phyloP scores from a whole-genome alignment of 2,797 vertebrate species.

The Spinus pinus region DNA sequence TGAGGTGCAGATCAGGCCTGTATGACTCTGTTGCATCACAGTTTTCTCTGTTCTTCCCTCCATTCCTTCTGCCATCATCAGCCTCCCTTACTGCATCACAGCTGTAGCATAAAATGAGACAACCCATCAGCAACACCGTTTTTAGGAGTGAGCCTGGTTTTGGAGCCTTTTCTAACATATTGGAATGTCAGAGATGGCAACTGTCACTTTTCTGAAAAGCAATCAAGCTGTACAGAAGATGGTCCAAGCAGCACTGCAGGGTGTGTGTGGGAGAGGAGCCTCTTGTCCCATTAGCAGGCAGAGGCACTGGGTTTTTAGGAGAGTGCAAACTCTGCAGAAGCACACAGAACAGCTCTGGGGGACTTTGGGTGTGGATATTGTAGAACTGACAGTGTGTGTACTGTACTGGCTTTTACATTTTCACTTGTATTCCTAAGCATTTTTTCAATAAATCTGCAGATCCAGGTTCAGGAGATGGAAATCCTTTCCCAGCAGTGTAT shows the following conservation, averaged over 20 bases:
- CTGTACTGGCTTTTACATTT: not conserved
- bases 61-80: not conserved
- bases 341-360: accelerated
- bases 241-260: not conserved
- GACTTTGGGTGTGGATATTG: not conserved
- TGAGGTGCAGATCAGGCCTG: not conserved
- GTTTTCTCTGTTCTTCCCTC: not conserved
- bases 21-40: not conserved
- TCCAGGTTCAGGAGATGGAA: not conserved
- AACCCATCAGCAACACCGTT: accelerated
- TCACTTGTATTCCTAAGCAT: not conserved
- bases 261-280: not conserved
- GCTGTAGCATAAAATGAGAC: accelerated
- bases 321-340: not conserved
- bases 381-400: not conserved
- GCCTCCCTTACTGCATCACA: not conserved
- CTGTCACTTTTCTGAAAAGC: not conserved
- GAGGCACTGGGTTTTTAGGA: not conserved
- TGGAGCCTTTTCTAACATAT: not conserved
- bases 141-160: not conserved
- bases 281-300: not conserved
- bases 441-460: not conserved
- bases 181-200: not conserved
- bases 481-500: not conserved
- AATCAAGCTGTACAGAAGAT: not conserved